Percentiles rank a stretch among this genome's conserved stretches.
phyloP scores from a whole-genome alignment of 2,113 vertebrate genomes.

The Naja naja region DNA sequence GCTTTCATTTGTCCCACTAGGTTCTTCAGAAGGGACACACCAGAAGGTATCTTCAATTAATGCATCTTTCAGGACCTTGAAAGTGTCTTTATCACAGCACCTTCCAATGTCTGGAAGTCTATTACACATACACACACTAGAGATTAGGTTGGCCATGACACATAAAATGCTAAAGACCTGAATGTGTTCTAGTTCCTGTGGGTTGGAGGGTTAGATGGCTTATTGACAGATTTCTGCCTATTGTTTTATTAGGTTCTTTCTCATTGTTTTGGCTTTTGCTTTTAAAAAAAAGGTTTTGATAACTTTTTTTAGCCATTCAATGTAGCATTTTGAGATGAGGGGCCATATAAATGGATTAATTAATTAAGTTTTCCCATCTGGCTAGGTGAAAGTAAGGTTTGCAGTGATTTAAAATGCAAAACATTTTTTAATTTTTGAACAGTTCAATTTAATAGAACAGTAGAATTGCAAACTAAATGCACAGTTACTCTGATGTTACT shows the following conservation, averaged over 20 bases:
- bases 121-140: not conserved
- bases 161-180: not conserved
- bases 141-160: not conserved
- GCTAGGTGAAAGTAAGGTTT: not conserved
- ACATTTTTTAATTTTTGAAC: not conserved
- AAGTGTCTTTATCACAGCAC: not conserved
- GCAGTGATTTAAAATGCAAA: not conserved
- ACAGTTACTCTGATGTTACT: not conserved
- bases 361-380: not conserved
- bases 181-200: not conserved
- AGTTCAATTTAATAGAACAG: not conserved
- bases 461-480: not conserved
- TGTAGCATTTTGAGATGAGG: not conserved
- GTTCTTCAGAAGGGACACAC: not conserved
- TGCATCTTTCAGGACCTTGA: not conserved
- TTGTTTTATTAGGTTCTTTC: not conserved
- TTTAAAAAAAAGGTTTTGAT: not conserved
- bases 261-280: not conserved
- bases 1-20: not conserved
- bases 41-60: not conserved
- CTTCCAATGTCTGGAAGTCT: not conserved
- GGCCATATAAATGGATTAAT: not conserved
- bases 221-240: not conserved
- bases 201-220: not conserved
- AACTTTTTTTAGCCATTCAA: not conserved